Conservation (phyloP, 2,797 vertebrate genomes). For the Rhinella marina region DNA sequence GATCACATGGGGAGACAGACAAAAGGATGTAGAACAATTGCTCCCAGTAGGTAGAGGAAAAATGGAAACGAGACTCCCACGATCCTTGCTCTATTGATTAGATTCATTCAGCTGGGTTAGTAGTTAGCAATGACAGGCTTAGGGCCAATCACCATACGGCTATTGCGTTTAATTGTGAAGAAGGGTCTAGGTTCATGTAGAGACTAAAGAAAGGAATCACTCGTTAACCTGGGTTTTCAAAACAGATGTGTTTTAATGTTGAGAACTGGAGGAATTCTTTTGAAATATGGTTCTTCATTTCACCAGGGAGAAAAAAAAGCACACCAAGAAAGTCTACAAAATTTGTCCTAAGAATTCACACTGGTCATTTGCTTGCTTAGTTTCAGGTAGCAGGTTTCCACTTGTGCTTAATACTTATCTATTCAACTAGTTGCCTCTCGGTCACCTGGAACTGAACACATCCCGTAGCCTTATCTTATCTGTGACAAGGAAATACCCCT, state of each 20-base stretch:
- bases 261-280: conserved; percentile 58
- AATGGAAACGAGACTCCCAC: conserved; percentile 36
- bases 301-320: conserved; percentile 2
- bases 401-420: conserved; percentile 33
- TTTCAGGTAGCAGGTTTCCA: conserved; percentile 65
- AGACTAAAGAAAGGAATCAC: conserved; percentile 60
- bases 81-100: conserved; percentile 55
- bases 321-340: neutral
- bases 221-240: conserved; percentile 59
- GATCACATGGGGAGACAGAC: conserved; percentile 52
- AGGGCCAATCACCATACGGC: conserved; percentile 30
- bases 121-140: conserved; percentile 49
- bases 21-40: conserved; percentile 62
- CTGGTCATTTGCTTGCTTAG: conserved; percentile 5
- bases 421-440: conserved; percentile 78
- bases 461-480: conserved; percentile 93
- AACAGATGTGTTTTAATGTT: conserved; percentile 56
- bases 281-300: conserved; percentile 50
- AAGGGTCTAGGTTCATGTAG: conserved; percentile 55
- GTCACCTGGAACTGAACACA: conserved; percentile 97
- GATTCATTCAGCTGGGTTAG: conserved; percentile 58
- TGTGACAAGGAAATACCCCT: conserved; percentile 94
- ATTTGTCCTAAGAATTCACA: conserved; percentile 7
- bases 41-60: conserved; percentile 57
- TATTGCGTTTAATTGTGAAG: conserved; percentile 24